Evolutionary conservation across 1,140 invertebrate species (phyloP).

Genomic region (Oryzaephilus surinamensis): DNA sequence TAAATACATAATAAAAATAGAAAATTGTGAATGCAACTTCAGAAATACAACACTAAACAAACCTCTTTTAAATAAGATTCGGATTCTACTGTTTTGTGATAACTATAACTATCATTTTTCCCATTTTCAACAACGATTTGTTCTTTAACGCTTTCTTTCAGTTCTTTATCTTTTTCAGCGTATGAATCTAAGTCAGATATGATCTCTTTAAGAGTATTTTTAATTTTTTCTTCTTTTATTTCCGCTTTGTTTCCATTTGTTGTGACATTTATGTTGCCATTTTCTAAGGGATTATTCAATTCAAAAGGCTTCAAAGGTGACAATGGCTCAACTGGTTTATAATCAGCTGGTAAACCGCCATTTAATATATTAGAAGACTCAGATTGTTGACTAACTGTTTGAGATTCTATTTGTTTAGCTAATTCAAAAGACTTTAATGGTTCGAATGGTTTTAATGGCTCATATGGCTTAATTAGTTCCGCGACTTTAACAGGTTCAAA

Average conservation of each 20-base stretch:
- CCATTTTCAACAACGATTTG: background rate
- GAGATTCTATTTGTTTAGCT: conserved; percentile 22
- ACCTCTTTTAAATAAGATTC: conserved; percentile 7
- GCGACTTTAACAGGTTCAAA: conserved; percentile 19
- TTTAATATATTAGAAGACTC: too few species aligned
- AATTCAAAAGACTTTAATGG: conserved; percentile 26
- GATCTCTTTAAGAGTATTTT: conserved; percentile 47
- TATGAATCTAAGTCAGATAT: conserved; percentile 49
- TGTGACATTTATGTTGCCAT: too few species aligned
- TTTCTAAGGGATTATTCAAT: too few species aligned
- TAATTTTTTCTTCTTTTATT: conserved; percentile 44
- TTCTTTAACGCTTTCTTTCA: conserved; percentile 10
- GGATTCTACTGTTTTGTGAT: conserved; percentile 7
- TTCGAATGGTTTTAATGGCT: conserved; percentile 25
- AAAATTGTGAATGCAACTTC: too few species aligned
- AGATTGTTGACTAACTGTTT: too few species aligned
- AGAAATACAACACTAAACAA: too few species aligned
- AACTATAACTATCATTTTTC: conserved; percentile 2
- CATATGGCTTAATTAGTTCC: conserved; percentile 25
- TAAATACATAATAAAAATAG: too few species aligned
- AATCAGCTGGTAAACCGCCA: too few species aligned
- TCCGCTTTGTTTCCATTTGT: too few species aligned
- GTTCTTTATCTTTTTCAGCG: conserved; percentile 36
- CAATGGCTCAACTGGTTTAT: too few species aligned
- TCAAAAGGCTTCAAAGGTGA: too few species aligned